Base-by-base conservation (phyloP, 2,113 vertebrate species). In the Tympanuchus pallidicinctus region DNA sequence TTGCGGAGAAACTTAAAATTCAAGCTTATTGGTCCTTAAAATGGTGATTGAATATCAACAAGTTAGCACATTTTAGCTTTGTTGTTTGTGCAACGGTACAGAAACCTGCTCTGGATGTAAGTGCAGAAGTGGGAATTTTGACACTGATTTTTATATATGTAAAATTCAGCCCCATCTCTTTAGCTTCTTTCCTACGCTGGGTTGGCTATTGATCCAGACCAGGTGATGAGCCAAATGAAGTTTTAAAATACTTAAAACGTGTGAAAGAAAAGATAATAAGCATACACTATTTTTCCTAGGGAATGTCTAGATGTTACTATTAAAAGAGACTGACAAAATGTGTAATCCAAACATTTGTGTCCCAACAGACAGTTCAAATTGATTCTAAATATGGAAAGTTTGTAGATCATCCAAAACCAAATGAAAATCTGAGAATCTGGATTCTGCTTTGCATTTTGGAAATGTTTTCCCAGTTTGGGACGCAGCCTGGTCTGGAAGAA, bases 361-460 rank as follows among this genome's bases (percentile, higher is more conserved):
- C 93, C 95, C 90, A 82, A 82, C 76, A 87, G 96, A 88, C 71
- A 94, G 91, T 95, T 97, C 87, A 97, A 95, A 97, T 95, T 93
- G 5, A 87, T 95, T 92, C 93, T 97, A 97, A 97, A 96, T 82
- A 94, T 61, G 83, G 94, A 94, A 97, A 95, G 88, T 95, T 96
- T 94, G 64, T 94, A 93, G 59, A 95, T 86, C 91, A 94, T 97
- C 95, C 91, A 94, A 94, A 97, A 90, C 75, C 92, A 93, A 97
- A 97, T 93, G 91, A 95, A 96, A 93, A 97, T 97, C 71, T 86
- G 92, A 92, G 91, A 92, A 72, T 86, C 86, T 96, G 92, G 74
- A 83, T 95, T 94, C 91, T 94, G 89, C 75, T 91, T 93, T 94
- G 87, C 66, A 82, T 92, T 96, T 97, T 92, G 92, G 84, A 96